A percentile compares a stretch with the other conserved stretches of the same genome.
These are phyloP conservation scores for Porites divaricata DNA, from an alignment of 92 coral and sea anemone species.

Conservation along the genomic window DNA sequence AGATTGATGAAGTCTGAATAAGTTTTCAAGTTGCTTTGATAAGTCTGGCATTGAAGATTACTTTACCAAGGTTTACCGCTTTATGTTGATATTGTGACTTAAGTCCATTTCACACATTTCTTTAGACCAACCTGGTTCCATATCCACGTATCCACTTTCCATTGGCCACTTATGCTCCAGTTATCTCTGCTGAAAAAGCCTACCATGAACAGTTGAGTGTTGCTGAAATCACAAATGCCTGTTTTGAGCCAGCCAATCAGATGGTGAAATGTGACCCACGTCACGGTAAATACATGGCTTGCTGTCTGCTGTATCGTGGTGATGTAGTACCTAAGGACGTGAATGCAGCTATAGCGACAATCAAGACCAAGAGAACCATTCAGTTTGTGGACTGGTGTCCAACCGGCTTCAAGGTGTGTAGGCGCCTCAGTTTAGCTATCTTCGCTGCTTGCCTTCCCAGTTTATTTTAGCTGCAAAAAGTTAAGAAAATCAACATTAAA, in stretches of 20 bases:
- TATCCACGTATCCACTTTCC: conserved; percentile 96
- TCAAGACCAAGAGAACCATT: conserved; percentile 96
- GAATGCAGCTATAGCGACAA: conserved; percentile 94
- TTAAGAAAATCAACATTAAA: too few species aligned
- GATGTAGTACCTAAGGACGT: conserved; percentile 96
- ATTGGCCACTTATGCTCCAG: conserved; percentile 89
- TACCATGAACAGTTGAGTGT: conserved; percentile 86
- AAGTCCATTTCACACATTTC: too few species aligned
- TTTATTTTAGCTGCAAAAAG: too few species aligned
- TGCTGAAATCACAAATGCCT: conserved; percentile 73
- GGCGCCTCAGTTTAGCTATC: too few species aligned
- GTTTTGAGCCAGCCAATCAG: conserved; percentile 95
- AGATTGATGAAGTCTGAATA: too few species aligned
- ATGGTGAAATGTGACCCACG: conserved; percentile 96
- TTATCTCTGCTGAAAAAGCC: conserved; percentile 87
- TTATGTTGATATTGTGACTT: too few species aligned
- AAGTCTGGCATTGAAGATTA: too few species aligned
- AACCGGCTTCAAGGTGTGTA: conserved; percentile 86
- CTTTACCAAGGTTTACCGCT: too few species aligned
- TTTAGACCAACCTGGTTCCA: conserved; percentile 91
- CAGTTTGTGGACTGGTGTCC: conserved; percentile 98
- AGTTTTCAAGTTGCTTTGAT: too few species aligned
- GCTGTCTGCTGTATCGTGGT: conserved; percentile 96
- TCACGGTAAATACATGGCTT: conserved; percentile 95
- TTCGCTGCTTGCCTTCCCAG: not conserved